phyloP scores from a whole-genome alignment of 2,113 vertebrate genomes.

The Xenus cinereus region DNA sequence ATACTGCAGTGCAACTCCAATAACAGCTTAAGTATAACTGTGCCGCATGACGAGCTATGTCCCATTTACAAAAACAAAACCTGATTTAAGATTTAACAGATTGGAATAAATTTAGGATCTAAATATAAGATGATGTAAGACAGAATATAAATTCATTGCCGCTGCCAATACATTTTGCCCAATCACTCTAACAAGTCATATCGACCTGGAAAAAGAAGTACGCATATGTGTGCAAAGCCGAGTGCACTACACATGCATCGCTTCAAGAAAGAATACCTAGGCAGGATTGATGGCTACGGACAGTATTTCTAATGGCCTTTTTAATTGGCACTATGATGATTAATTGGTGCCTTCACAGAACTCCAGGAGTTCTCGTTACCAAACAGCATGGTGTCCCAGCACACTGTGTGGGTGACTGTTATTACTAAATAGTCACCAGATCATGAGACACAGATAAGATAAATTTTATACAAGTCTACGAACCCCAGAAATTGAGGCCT shows the following conservation, averaged over 20 bases:
- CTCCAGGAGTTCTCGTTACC: slow-evolving; percentile 67
- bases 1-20: neutral
- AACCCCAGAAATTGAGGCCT: slow-evolving; percentile 33
- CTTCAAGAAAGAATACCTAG: neutral
- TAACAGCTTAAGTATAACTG: neutral
- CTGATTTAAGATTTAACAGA: neutral
- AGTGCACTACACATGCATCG: neutral
- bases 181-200: neutral
- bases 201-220: neutral
- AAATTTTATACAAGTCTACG: neutral
- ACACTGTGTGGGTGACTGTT: slow-evolving; percentile 51
- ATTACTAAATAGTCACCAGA: slow-evolving; percentile 37
- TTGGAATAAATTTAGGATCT: neutral
- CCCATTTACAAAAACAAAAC: neutral
- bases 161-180: neutral
- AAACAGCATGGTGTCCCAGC: slow-evolving; percentile 19
- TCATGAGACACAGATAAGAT: slow-evolving; percentile 16
- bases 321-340: slow-evolving; percentile 72
- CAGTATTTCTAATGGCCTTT: slow-evolving; percentile 64
- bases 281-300: slow-evolving; percentile 49
- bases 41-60: neutral
- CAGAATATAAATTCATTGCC: neutral
- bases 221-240: neutral
- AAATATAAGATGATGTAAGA: neutral
- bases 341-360: slow-evolving; percentile 66